These are phyloP conservation scores for Cirrhinus mrigala DNA, from an alignment of 2,797 vertebrate species.

Conservation along the genomic window DNA sequence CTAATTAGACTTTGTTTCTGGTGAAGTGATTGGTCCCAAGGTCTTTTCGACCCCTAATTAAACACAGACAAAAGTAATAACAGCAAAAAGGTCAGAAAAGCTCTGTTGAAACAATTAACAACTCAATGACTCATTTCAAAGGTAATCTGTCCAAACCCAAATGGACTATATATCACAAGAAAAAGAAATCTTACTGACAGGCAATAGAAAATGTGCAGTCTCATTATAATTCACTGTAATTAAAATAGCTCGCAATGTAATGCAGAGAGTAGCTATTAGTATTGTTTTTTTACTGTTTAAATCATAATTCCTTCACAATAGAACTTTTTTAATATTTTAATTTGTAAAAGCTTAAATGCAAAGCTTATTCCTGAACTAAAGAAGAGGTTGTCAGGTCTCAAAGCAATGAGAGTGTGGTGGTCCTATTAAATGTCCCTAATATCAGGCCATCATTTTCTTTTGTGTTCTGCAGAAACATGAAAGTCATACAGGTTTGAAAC, in stretches of 20 bases:
- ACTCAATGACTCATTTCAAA: conserved; percentile 57
- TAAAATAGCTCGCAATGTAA: not conserved
- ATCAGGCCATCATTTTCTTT: not conserved
- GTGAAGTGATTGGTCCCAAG: conserved; percentile 59
- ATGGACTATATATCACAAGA: conserved; percentile 18
- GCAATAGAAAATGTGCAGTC: not conserved
- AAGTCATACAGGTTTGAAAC: not conserved
- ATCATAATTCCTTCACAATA: not conserved
- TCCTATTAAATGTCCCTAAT: not conserved
- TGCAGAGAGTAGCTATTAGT: not conserved
- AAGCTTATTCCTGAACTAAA: not conserved
- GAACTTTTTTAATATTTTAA: not conserved
- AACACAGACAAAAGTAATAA: conserved; percentile 59
- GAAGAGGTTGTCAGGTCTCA: not conserved
- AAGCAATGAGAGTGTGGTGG: not conserved
- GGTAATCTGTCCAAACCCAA: conserved; percentile 41
- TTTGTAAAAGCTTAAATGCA: not conserved
- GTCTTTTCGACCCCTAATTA: conserved; percentile 61
- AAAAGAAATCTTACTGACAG: not conserved
- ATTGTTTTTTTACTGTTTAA: not conserved
- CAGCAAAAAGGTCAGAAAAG: conserved; percentile 59
- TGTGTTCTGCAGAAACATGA: not conserved
- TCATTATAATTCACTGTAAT: not conserved
- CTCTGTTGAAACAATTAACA: conserved; percentile 60
- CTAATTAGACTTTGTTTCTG: conserved; percentile 63